Base-by-base conservation (phyloP, 2,888 invertebrate species). In the Drosophila melanosoma region DNA sequence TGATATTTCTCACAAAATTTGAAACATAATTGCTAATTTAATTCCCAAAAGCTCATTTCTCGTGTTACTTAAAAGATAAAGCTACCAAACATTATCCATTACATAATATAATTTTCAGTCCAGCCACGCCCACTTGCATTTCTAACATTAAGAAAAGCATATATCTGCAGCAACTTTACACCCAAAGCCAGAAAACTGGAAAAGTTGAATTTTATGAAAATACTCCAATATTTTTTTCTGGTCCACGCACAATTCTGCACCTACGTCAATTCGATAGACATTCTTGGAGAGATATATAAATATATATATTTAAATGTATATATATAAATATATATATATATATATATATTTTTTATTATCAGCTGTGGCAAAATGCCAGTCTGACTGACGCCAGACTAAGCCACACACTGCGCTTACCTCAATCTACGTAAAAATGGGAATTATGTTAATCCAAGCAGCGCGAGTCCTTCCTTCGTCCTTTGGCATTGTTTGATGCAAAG, bases 371-470 rank as follows among this genome's bases (percentile, higher is more conserved):
- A 74, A 79, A 69, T 71, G 61, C 54, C 82, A 83, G 86, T 76
- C 87, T 70, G 59, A 35, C 74, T 75, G 85, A 88, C 86, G 85
- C 88, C 88, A 76, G 26, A 45, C 26, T 86, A 82, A 83, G 69
- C 73, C 68, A 74, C 29, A 52, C 42, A 40, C 62, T 67, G 67
- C 68, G 74, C 64, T 85, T 88, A 80, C 74, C 78, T 69, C 69
- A 86, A 74, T 85, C 86, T 83, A 62, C 51, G 75, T 54, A 78
- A 82, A 77, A 78, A 74, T 69, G 48, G 71, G 83, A 76, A 71
- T 86, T 82, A 82, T 26, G 53, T 51, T 82, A 75, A 83, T 82
- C 82, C 79, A 53, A 33, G 38, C 48, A 57, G 23, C 74, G 74
- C 75, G 83, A 67, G 81, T 61, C 70, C 36, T 38, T 61, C 70